These are phyloP conservation scores for Pampusana beccarii DNA, from an alignment of 2,113 vertebrate species.

Conservation along the genomic window DNA sequence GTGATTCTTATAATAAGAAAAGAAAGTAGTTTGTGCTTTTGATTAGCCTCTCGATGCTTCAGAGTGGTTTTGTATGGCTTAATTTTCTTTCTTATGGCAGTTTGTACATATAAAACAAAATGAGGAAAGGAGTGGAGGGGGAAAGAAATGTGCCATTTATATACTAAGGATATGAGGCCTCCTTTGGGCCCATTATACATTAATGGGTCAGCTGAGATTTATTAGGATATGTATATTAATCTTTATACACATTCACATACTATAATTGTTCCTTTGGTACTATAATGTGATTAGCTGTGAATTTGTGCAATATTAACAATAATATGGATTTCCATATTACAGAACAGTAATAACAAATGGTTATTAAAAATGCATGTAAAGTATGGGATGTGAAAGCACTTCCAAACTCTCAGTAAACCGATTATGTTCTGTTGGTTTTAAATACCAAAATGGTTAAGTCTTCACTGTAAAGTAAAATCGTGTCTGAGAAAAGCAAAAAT, in stretches of 20 bases:
- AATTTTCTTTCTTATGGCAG: constrained; percentile 79
- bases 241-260: constrained; percentile 74
- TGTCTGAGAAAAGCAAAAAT: not conserved
- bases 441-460: constrained; percentile 38
- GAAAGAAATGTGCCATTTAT: constrained; percentile 70
- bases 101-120: constrained; percentile 65
- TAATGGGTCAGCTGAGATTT: constrained; percentile 80
- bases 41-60: constrained; percentile 76
- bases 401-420: constrained; percentile 15
- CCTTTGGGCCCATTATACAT: constrained; percentile 76
- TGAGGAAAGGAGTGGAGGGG: constrained; percentile 43
- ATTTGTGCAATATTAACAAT: constrained; percentile 77
- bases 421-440: constrained; percentile 33
- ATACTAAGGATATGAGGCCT: constrained; percentile 70
- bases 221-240: constrained; percentile 79
- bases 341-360: constrained; percentile 61
- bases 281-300: constrained; percentile 77
- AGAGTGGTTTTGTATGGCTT: constrained; percentile 66
- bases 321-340: constrained; percentile 64
- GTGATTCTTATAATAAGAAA: constrained; percentile 59
- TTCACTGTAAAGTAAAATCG: not conserved
- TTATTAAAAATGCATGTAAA: constrained; percentile 74
- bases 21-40: constrained; percentile 68
- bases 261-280: constrained; percentile 75
- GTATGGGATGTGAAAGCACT: constrained; percentile 11